Evolutionary conservation across 92 coral and sea anemone species (phyloP), one percentile per base, ranked within the genome.

Genomic region (Porites lobata): DNA sequence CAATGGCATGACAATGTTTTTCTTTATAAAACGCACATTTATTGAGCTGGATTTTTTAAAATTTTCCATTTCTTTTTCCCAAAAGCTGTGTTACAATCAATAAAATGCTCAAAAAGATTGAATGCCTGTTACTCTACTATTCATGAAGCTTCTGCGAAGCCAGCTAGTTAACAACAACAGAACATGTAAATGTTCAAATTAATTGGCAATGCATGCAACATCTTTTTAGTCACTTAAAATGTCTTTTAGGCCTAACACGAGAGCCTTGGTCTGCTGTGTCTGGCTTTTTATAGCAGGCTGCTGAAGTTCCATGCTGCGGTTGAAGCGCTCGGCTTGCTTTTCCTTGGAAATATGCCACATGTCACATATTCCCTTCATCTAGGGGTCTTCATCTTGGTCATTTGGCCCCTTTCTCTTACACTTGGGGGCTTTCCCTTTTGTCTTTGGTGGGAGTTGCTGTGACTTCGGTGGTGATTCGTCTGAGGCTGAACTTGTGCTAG

Each of bases 191-290:
- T 69, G 50, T 22, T 2, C 50, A 69, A 69, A 3, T 22, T 24
- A 71, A 71, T 71, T 3, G 19, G 76, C 76, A 22, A 22, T 22
- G 24, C 24, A 22, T 0, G 24, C 24, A 72, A 72, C 58, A 50
- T 14, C 58, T 50, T 22, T 47, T 72, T 80, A 71, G 74, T 89
- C 85, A 53, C 82, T 83, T 67, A 89, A 68, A 56, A 89, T 70
- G 79, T 89, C 89, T 71, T 89, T 89, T 43, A 89, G 85, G 38
- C 89, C 92, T 53, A 69, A 56, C 76, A 83, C 87, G 21, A 83
- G 88, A 63, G 80, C 80, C 82, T 89, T 89, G 65, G 92, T 89
- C 77, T 89, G 76, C 17, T 84, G 81, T 51, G 89, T 89, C 78
- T 89, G 92, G 83, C 83, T 82, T 26, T 83, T 62, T 18, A 89